A percentile compares a stretch with the other conserved stretches of the same genome.
phyloP scores from a whole-genome alignment of 2,113 vertebrate genomes.

The Ammodytes marinus region DNA sequence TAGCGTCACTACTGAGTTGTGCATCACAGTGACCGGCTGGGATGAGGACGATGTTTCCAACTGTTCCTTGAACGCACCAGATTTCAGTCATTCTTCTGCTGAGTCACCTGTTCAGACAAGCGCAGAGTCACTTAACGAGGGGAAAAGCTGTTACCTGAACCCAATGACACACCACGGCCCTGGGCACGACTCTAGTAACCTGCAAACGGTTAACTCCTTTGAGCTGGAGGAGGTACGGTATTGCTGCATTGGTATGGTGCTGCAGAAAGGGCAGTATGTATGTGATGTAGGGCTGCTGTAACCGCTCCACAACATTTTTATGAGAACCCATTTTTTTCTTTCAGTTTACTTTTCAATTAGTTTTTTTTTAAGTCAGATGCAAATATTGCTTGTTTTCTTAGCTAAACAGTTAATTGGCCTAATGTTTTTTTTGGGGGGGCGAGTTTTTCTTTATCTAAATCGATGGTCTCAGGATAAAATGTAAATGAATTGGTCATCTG shows the following conservation, averaged over 20 bases:
- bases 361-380: no score
- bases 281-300: neutral
- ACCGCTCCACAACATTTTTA: neutral
- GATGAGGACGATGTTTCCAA: constrained; percentile 56
- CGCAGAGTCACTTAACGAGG: neutral
- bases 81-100: constrained; percentile 15
- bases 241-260: neutral
- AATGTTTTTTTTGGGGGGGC: no score
- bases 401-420: no score
- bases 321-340: neutral
- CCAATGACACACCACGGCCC: constrained; percentile 37
- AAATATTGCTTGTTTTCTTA: no score
- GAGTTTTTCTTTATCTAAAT: no score
- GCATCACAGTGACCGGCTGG: constrained; percentile 79
- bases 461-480: no score
- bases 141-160: constrained; percentile 55
- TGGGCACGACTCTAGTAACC: constrained; percentile 40
- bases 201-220: constrained; percentile 78
- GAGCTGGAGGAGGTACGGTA: constrained; percentile 85
- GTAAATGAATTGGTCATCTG: no score
- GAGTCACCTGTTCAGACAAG: neutral
- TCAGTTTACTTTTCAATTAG: neutral
- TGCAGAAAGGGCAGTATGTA: neutral
- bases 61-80: constrained; percentile 3
- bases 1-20: constrained; percentile 49